Evolutionary conservation across 2,888 invertebrate genomes (phyloP), one percentile per base, ranked within the genome.

Genomic region (Metellina segmentata): DNA sequence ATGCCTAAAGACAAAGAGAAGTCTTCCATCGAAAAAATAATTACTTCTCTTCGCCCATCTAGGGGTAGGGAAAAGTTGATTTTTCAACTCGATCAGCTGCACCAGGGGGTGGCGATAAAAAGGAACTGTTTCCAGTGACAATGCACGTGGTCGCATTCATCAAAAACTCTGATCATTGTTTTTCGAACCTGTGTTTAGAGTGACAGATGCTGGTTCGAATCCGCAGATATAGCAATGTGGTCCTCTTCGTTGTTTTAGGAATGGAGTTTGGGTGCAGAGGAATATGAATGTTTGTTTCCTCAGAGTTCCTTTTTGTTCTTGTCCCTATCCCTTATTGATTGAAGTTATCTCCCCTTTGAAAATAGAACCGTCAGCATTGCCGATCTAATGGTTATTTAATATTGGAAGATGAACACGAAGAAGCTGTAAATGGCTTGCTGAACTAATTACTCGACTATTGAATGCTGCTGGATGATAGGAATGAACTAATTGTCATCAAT

Each of bases 11-110:
- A 85, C 85, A 85, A 85, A 85, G 61, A 11, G 49, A 48, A 4
- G 11, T 61, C 9, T 61, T 61, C 13, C 85, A 85, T 85, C 74
- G 85, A 85, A 85, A 85, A 85, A 85, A 85, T 85, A 85, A 85
- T 85, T 85, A 85, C 16, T 16, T 16, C 61, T 61, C 16, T 16
- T 61, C 13, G 1, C 11, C 16, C n/a, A 52, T 34, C 1, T 7
- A 16, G 11, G 34, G 75, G 85, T 61, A 53, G 85, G 74, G 9
- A 74, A 83, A 53, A 20, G 85, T 75, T 85, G 85, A 85, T 85
- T 75, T 85, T 85, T 74, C 48, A 52, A 16, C 20, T 13, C 61
- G 61, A 79, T 79, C 79, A 79, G 6, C 13, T 34, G 9, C 20
- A 6, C 19, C 34, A 61, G 61, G 61, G 20, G 16, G 20, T 20